Evolutionary conservation across 2,888 invertebrate species (phyloP).

Genomic region (Ectropis crepuscularia): DNA sequence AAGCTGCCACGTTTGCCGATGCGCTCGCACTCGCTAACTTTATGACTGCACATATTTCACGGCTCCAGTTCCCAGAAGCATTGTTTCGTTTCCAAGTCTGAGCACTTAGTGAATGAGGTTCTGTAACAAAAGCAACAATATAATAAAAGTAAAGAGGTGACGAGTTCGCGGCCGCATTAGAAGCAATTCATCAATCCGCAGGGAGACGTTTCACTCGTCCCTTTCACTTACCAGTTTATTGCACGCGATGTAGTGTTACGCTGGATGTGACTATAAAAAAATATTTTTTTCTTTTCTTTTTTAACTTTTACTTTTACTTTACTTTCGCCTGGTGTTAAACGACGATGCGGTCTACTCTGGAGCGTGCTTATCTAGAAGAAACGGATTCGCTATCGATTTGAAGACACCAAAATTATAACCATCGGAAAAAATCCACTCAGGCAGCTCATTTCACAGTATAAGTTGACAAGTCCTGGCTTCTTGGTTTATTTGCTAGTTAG

Average conservation of each 20-base stretch:
- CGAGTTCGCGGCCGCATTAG: slow-evolving; percentile 54
- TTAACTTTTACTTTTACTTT: too few relatives aligned
- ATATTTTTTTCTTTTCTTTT: too few relatives aligned
- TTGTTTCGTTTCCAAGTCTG: slow-evolving; percentile 4
- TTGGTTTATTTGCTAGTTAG: too few relatives aligned
- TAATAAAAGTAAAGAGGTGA: slow-evolving; percentile 38
- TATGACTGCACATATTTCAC: slow-evolving; percentile 1
- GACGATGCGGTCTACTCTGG: too few relatives aligned
- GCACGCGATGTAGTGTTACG: neutral
- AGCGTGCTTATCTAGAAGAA: too few relatives aligned
- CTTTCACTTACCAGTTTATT: slow-evolving; percentile 53
- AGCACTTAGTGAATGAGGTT: slow-evolving; percentile 30
- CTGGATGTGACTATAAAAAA: slow-evolving; percentile 4
- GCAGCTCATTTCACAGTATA: too few relatives aligned
- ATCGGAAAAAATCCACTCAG: too few relatives aligned
- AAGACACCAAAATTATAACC: too few relatives aligned
- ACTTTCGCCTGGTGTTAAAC: too few relatives aligned
- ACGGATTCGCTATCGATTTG: too few relatives aligned
- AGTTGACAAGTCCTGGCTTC: too few relatives aligned
- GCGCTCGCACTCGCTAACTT: neutral
- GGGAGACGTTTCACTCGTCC: slow-evolving; percentile 65
- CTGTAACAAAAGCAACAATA: slow-evolving; percentile 24
- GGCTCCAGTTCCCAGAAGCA: neutral
- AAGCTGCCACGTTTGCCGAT: too few relatives aligned
- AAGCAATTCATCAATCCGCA: slow-evolving; percentile 71